A percentile compares a stretch with the other conserved stretches of the same genome.
Evolutionary conservation across 2,888 invertebrate genomes (phyloP).

Genomic region (Cephus runcator): DNA sequence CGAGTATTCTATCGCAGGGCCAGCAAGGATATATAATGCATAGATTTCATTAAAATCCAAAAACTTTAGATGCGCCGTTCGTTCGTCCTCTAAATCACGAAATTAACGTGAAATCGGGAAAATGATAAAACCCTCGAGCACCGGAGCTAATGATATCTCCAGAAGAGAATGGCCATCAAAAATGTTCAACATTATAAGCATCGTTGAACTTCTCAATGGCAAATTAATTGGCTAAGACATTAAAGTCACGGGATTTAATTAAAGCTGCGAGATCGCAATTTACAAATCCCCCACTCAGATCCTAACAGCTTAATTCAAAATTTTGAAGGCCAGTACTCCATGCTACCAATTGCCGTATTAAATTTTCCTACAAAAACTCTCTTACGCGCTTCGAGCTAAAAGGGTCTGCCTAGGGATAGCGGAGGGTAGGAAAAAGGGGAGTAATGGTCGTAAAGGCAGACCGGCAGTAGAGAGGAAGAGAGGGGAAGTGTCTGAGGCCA

Average conservation of each 20-base stretch:
- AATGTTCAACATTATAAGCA: not conserved
- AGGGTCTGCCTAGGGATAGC: too few species aligned
- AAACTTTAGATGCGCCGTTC: not conserved
- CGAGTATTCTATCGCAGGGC: constrained; percentile 18
- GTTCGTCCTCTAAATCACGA: constrained; percentile 19
- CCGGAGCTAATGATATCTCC: not conserved
- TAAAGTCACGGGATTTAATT: not conserved
- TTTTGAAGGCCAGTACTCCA: not conserved
- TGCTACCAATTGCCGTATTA: not conserved
- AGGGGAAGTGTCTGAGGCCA: not conserved
- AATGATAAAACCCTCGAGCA: constrained; percentile 43
- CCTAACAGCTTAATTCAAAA: not conserved
- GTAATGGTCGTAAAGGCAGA: not conserved
- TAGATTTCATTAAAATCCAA: not conserved
- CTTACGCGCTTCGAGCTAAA: not conserved
- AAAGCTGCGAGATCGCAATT: too few species aligned
- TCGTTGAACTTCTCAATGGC: not conserved
- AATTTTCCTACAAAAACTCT: not conserved
- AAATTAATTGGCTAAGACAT: not conserved
- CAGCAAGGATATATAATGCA: constrained; percentile 5
- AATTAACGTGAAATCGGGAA: constrained; percentile 39
- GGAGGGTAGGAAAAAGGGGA: not conserved
- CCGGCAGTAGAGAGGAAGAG: not conserved
- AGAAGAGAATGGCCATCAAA: not conserved
- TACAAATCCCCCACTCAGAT: not conserved